Base-by-base conservation (phyloP, 23 tunicate genomes). In the Trididemnum nubilum region DNA sequence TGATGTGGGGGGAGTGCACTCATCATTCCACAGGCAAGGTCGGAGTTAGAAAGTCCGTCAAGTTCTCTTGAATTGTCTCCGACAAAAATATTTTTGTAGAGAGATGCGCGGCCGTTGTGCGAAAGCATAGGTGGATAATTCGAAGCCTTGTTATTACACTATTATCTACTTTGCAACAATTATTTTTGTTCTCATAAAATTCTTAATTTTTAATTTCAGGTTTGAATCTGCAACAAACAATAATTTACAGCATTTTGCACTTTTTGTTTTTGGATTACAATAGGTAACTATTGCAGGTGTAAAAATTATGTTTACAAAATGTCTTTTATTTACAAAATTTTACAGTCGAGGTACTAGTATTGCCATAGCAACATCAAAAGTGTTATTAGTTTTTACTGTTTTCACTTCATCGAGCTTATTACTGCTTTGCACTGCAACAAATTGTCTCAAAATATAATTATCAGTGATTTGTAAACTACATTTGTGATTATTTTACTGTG, bases 1-100 rank as follows among this genome's bases (percentile, higher is more conserved):
- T 89, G 94, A 36, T 77, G 86, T 2, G 88, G 25, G 7, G 89
- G 89, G 32, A 91, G 81, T 36, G 90, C 76, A 76, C 83, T 85
- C 87, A 85, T 91, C 80, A 80, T 80, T 80, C 80, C 51, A 31
- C 82, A 57, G 38, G 67, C 26, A 18, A 77, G 67, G 29, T 77
- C 81, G 3, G 81, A 34, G 44, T 35, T 54, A 9, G 81, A 52
- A 5, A 51, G 28, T 15, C 26, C 40, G 27, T 77, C 81, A 34
- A 77, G 30, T 2, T 77, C 78, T 26, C 78, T 38, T 2, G 58
- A 23, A 54, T 77, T 77, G 67, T 77, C 67, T 12, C 39, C 67
- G 27, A 22, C 67, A 31, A 77, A 77, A 2, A 77, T 27, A 29
- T 77, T 77, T 30, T 54, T 77, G 37, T 77, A 77, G 24, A 52